Base-by-base conservation (phyloP, 2,113 vertebrate species). In the Podiceps cristatus region DNA sequence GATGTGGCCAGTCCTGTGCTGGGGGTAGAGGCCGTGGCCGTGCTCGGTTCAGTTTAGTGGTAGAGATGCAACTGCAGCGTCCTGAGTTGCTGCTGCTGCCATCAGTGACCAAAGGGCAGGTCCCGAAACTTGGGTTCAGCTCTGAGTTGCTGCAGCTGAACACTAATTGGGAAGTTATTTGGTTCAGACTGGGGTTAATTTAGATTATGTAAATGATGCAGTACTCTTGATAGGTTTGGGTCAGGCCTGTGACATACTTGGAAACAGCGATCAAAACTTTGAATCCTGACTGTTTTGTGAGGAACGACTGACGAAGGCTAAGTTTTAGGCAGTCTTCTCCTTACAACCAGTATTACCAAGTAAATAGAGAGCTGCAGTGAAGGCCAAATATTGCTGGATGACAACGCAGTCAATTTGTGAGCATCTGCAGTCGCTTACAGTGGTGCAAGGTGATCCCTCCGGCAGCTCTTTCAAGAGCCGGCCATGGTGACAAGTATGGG, bases 361-460 rank as follows among this genome's bases (percentile, higher is more conserved):
- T 78, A 94, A 66, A 85, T 4, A 44, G 62, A 81, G 52, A 60
- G 15, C 42, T 85, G 47, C 56, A 69, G 16, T 75, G 68, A 82
- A 81, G 59, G 44, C 40, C 49, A 66, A 33, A 18, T 81, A 73
- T 76, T 60, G 9, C 74, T 66, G 49, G 11, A 42, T 82, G 78
- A 88, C 37, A 74, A 64, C 1, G 1, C 79, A 59, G 7, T 78
- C 74, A 37, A 7, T 88, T 62, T 25, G 33, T 60, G 77, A 75
- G 58, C 49, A 64, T 76, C 83, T 95, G 55, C 0, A 0, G 22
- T 73, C 0, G 0, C 60, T 92, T 60, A 11, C 50, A 66, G 82
- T 0, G 0, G 5, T 9, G 40, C 60, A 59, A 76, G 18, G 20
- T 0, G 0, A 4, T 68, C 7, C 40, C 18, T 93, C 20, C 49